phyloP scores from a whole-genome alignment of 2,113 vertebrate species.

The Pheucticus melanocephalus region DNA sequence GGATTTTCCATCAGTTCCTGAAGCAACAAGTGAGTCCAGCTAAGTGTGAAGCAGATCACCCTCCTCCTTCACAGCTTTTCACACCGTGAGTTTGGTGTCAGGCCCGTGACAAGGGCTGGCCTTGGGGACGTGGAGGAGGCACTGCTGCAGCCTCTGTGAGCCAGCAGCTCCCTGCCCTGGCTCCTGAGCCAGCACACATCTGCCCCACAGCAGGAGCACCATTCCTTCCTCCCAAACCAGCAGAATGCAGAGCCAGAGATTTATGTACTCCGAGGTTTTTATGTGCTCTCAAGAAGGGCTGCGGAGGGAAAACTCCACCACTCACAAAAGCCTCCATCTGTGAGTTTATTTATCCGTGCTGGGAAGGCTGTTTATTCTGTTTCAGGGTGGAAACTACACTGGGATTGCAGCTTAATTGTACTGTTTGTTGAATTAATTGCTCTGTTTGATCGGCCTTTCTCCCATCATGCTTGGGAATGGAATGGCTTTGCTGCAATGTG shows the following conservation, averaged over 20 bases:
- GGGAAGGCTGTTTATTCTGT: constrained; percentile 71
- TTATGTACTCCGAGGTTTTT: constrained; percentile 55
- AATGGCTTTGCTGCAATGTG: constrained; percentile 33
- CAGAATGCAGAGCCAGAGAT: constrained; percentile 38
- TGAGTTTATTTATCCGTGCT: constrained; percentile 72
- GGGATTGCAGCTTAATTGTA: constrained; percentile 69
- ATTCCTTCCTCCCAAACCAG: neutral
- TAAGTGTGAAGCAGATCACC: neutral
- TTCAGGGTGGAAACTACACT: constrained; percentile 67
- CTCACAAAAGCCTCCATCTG: constrained; percentile 72
- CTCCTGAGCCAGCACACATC: constrained; percentile 24
- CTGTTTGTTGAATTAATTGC: constrained; percentile 82
- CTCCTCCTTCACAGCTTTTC: neutral
- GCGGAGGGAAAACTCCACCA: constrained; percentile 44
- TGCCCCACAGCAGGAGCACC: constrained; percentile 35
- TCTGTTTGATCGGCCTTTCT: constrained; percentile 72
- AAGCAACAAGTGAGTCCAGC: neutral
- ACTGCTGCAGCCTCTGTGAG: neutral
- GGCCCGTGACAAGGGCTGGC: neutral
- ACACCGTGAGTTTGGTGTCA: neutral
- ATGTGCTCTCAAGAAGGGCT: constrained; percentile 47
- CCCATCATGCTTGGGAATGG: constrained; percentile 49
- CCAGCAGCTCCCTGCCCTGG: neutral
- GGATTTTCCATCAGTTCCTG: neutral
- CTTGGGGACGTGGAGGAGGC: neutral